Base-by-base conservation (phyloP, 2,113 vertebrate genomes). In the Panthera leo region DNA sequence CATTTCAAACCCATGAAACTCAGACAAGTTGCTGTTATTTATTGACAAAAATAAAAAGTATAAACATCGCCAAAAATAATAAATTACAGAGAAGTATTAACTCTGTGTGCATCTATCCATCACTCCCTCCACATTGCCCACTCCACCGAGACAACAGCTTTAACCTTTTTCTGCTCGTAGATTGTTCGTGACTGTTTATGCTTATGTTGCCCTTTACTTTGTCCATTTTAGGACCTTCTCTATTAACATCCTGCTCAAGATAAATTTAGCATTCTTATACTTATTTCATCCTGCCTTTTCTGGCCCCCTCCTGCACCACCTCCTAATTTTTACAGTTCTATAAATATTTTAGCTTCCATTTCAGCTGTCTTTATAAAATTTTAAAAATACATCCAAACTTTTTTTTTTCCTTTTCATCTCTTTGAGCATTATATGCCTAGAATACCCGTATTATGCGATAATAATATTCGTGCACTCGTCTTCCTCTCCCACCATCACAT, bases 1-100 rank as follows among this genome's bases (percentile, higher is more conserved):
- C 84, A 95, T 95, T 89, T 75, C 79, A 92, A 96, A 78, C 21
- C 8, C 31, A 79, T 6, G 14, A 27, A 58, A 23, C 45, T 88
- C 61, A 45, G 39, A 86, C 27, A 91, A 94, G 92, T 25, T 71
- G 8, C 23, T 94, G 67, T 89, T 65, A 83, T 89, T 36, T 85
- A 61, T 83, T 92, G 34, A 34, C 8, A 96, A 85, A 68, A 73
- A 75, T 61, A 21, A 95, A 83, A 96, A 95, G 16, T 31, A 80
- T 5, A 53, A 78, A 86, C 11, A 42, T 13, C 68, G 61, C 71
- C 45, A 55, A 90, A 61, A 91, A 84, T 90, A 67, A 82, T 78
- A 85, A 94, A 88, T 76, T 61, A 27, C 31, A 80, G 68, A n/a
- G 31, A 78, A 92, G 7, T n/a, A 65, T 70, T 79, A 79, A 76